Conservation (phyloP, 2,888 invertebrate species). For the Prenolepis imparis region DNA sequence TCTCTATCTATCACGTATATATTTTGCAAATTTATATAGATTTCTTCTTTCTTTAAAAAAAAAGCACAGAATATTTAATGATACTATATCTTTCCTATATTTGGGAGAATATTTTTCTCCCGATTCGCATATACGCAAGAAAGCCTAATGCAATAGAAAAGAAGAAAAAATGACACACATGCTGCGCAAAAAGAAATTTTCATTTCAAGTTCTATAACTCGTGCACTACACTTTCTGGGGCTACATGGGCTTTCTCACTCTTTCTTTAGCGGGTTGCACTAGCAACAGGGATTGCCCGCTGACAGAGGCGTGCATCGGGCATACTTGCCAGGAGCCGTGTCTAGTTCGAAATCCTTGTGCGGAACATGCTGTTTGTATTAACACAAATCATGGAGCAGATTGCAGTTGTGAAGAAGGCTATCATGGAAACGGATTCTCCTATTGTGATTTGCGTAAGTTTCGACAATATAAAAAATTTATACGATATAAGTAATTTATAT, state of each 20-base stretch:
- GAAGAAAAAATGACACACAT: slow-evolving; percentile 20
- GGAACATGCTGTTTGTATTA: slow-evolving; percentile 94
- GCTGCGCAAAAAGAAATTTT: slow-evolving; percentile 53
- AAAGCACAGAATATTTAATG: slow-evolving; percentile 51
- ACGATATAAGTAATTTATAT: too few species aligned
- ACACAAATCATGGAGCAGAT: slow-evolving; percentile 94
- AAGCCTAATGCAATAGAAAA: slow-evolving; percentile 1
- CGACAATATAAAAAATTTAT: neutral
- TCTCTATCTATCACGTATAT: slow-evolving; percentile 48
- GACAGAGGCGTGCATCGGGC: slow-evolving; percentile 95
- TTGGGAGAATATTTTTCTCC: slow-evolving; percentile 7
- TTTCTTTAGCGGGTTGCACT: slow-evolving; percentile 92
- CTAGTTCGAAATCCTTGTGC: slow-evolving; percentile 94
- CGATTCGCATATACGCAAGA: slow-evolving; percentile 10
- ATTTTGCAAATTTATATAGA: slow-evolving; percentile 39
- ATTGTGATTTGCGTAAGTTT: slow-evolving; percentile 92
- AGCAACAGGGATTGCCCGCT: slow-evolving; percentile 94
- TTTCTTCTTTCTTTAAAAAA: slow-evolving; percentile 15
- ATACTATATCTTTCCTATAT: slow-evolving; percentile 1
- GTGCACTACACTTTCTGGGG: slow-evolving; percentile 75
- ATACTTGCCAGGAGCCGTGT: slow-evolving; percentile 95
- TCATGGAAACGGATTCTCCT: slow-evolving; percentile 94
- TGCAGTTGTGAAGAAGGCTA: slow-evolving; percentile 95
- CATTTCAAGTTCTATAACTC: slow-evolving; percentile 36
- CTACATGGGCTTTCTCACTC: slow-evolving; percentile 83